phyloP scores from a whole-genome alignment of 2,797 vertebrate genomes.

The Aeoliscus strigatus region DNA sequence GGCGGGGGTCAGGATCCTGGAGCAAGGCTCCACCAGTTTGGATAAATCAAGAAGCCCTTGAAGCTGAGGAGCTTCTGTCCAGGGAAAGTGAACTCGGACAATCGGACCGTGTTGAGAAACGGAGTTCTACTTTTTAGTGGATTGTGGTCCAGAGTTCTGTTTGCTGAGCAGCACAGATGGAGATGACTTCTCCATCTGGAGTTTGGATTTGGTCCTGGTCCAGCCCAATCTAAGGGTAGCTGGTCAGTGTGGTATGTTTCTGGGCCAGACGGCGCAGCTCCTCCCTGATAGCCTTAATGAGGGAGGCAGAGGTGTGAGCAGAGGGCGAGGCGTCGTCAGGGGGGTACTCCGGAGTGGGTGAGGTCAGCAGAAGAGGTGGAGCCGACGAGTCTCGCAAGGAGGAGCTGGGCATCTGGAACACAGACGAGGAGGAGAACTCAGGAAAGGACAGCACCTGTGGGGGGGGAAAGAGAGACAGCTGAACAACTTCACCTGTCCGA shows the following conservation, averaged over 20 bases:
- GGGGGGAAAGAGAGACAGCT: conserved; percentile 2
- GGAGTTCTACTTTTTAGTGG: conserved; percentile 34
- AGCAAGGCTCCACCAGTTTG: too few relatives aligned
- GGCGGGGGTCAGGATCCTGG: too few relatives aligned
- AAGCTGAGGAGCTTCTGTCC: neutral
- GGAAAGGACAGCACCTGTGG: conserved; percentile 82
- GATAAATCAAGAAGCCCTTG: conserved; percentile 29
- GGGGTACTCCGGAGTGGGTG: conserved; percentile 82
- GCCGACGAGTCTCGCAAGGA: conserved; percentile 82
- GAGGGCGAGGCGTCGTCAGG: conserved; percentile 89
- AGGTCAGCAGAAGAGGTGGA: conserved; percentile 82
- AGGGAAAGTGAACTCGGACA: conserved; percentile 21
- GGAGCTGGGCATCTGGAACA: conserved; percentile 91
- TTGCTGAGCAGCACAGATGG: conserved; percentile 9
- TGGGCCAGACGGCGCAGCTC: conserved; percentile 94
- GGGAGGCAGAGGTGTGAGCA: conserved; percentile 90
- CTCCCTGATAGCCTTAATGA: conserved; percentile 98
- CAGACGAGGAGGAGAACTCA: conserved; percentile 87
- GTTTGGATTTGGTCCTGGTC: conserved; percentile 20
- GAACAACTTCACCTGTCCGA: too few relatives aligned
- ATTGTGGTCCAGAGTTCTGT: conserved; percentile 26
- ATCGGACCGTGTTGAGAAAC: conserved; percentile 62
- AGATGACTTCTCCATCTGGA: too few relatives aligned
- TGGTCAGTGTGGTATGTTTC: conserved; percentile 86
- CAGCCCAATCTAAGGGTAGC: conserved; percentile 77